These are phyloP conservation scores for Synaphobranchus kaupii DNA, from an alignment of 2,797 vertebrate species.

Conservation along the genomic window DNA sequence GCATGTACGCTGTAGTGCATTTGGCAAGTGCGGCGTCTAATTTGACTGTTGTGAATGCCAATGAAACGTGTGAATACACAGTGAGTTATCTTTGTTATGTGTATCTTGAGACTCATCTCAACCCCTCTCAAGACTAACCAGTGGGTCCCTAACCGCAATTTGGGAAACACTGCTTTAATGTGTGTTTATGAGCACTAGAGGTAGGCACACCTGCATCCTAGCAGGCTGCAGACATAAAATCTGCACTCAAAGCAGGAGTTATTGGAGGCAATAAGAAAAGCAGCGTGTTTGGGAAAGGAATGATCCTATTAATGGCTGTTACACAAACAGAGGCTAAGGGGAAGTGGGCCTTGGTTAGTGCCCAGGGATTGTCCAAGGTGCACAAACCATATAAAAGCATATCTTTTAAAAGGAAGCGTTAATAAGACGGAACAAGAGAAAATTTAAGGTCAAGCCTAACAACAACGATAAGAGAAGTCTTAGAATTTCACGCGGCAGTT, in stretches of 20 bases:
- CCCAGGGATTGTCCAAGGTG: background rate
- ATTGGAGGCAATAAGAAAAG: background rate
- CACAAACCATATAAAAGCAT: background rate
- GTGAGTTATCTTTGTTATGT: background rate
- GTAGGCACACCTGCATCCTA: background rate
- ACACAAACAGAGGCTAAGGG: background rate
- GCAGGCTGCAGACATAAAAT: background rate
- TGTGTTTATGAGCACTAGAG: background rate
- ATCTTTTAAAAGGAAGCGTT: background rate
- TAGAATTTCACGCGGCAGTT: background rate
- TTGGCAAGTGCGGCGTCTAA: background rate
- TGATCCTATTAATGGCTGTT: conserved; percentile 5
- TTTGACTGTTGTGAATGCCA: background rate
- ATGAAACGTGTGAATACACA: background rate
- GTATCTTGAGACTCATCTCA: background rate
- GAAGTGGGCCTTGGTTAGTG: background rate
- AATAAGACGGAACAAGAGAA: background rate
- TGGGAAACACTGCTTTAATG: background rate
- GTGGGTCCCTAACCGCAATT: background rate
- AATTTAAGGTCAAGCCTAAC: background rate
- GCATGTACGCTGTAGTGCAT: background rate
- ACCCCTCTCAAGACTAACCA: background rate
- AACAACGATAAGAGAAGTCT: background rate
- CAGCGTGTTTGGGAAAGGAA: background rate
- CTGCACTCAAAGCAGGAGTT: background rate